Base-by-base conservation (phyloP, 2,888 invertebrate genomes). In the Drosophila mimica region DNA sequence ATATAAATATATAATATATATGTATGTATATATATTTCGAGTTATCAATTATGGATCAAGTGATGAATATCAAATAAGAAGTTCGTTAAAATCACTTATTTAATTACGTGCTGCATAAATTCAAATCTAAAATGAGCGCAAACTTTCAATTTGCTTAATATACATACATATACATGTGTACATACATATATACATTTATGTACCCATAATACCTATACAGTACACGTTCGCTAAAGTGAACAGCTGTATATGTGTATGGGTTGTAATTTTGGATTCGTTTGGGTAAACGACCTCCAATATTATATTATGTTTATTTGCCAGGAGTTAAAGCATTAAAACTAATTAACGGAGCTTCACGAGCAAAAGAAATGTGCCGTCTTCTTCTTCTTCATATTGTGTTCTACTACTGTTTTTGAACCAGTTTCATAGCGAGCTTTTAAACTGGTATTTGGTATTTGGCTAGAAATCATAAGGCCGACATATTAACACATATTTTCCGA, bases 371-470 rank as follows among this genome's bases (percentile, higher is more conserved):
- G 11, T 25, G 4, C 38, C 31, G 36, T 59, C 20, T 1, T 33
- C 11, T 56, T 46, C n/a, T 46, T 20, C 46, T 40, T 40, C 9
- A 17, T 7, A n/a, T 46, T 25, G 7, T 46, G 25, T 51, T 30
- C 49, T 25, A 4, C 48, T 38, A n/a, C 34, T 28, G 48, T 34
- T 17, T 28, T 59, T 38, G 25, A 64, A 64, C 64, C 48, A n/a
- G 64, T 64, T 64, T 64, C 36, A 8, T 31, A 20, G 28, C 31
- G 13, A 15, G 36, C 36, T 36, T 48, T 46, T 25, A 59, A 64
- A 11, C 63, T 30, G 60, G 48, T 59, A 48, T 64, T 60, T 25
- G 17, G 31, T 46, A 46, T 46, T 25, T 25, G 15, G 46, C 25
- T 25, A 17, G 25, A 17, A 20, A 58, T 31, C 17, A 58, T 30